Percentiles rank a stretch among this genome's conserved stretches.
Evolutionary conservation across 2,797 vertebrate genomes (phyloP).

Genomic region (Oreonectes daqikongensis): DNA sequence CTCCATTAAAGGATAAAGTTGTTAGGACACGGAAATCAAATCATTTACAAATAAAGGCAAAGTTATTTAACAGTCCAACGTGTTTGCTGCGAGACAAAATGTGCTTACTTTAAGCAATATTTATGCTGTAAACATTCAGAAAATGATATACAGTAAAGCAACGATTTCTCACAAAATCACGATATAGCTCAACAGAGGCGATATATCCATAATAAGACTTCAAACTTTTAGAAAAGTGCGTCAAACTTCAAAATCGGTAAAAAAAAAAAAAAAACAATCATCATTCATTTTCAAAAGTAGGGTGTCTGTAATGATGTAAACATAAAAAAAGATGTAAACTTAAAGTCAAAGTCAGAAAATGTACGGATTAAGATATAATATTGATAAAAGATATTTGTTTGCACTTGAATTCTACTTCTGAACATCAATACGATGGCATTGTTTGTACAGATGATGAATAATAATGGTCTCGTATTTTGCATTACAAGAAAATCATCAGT

Average conservation of each 20-base stretch:
- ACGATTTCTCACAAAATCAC: conserved; percentile 53
- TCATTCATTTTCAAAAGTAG: conserved; percentile 60
- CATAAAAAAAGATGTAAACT: conserved; percentile 63
- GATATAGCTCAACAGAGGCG: conserved; percentile 57
- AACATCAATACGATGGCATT: background rate
- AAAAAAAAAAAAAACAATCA: conserved; percentile 73
- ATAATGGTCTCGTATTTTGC: conserved; percentile 7
- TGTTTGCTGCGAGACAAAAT: conserved; percentile 67
- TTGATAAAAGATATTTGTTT: conserved; percentile 43
- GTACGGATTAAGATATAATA: conserved; percentile 49
- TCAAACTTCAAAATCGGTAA: conserved; percentile 70
- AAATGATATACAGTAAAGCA: conserved; percentile 67
- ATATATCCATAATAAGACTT: conserved; percentile 79
- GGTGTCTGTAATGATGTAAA: conserved; percentile 76
- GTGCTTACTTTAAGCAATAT: conserved; percentile 73
- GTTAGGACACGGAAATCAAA: conserved; percentile 52
- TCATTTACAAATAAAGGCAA: conserved; percentile 72
- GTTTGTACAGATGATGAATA: background rate
- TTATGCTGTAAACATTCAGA: conserved; percentile 77
- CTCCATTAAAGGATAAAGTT: conserved; percentile 60
- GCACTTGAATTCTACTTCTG: background rate
- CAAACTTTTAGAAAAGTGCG: conserved; percentile 74
- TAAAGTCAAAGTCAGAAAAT: conserved; percentile 32
- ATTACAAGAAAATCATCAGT: conserved; percentile 10
- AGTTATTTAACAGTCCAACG: conserved; percentile 65